Percentiles rank a stretch among this genome's conserved stretches.
Evolutionary conservation across 2,888 invertebrate genomes (phyloP).

Genomic region (Norana najaformis): DNA sequence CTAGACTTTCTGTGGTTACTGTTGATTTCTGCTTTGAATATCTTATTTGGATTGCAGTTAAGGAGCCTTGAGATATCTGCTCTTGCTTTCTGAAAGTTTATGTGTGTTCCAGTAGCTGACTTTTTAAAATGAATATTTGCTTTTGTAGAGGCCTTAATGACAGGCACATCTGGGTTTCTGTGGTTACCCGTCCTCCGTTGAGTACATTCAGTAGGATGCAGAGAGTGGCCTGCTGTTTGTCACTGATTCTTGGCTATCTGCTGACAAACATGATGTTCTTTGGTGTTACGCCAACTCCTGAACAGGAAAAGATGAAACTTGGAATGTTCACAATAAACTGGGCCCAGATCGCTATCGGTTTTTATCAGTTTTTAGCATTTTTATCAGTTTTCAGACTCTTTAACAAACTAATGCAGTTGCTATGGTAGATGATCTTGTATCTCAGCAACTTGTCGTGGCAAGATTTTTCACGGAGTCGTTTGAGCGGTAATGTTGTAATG

Average conservation of each 20-base stretch:
- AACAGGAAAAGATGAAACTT: conserved; percentile 27
- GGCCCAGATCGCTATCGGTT: not conserved
- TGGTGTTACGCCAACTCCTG: conserved; percentile 27
- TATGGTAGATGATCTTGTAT: not conserved
- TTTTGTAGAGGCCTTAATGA: conserved; percentile 49
- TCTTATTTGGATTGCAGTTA: not conserved
- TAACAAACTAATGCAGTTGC: not conserved
- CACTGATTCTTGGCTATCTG: conserved; percentile 60
- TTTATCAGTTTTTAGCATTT: not conserved
- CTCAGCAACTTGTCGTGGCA: not conserved
- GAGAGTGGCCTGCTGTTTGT: conserved; percentile 57
- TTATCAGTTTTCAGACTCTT: not conserved
- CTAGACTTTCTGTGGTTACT: not conserved
- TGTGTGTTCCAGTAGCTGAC: not conserved
- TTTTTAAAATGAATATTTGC: not conserved
- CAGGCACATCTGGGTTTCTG: conserved; percentile 62
- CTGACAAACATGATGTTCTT: conserved; percentile 62
- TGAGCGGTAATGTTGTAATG: not conserved
- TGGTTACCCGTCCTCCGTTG: conserved; percentile 58
- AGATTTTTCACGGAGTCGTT: not conserved
- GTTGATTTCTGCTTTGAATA: no score
- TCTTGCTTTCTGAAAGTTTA: not conserved
- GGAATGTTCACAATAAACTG: not conserved
- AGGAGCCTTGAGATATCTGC: not conserved
- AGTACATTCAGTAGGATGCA: conserved; percentile 58